phyloP scores from a whole-genome alignment of 1,140 invertebrate species.

The Rhagoletis zephyria region DNA sequence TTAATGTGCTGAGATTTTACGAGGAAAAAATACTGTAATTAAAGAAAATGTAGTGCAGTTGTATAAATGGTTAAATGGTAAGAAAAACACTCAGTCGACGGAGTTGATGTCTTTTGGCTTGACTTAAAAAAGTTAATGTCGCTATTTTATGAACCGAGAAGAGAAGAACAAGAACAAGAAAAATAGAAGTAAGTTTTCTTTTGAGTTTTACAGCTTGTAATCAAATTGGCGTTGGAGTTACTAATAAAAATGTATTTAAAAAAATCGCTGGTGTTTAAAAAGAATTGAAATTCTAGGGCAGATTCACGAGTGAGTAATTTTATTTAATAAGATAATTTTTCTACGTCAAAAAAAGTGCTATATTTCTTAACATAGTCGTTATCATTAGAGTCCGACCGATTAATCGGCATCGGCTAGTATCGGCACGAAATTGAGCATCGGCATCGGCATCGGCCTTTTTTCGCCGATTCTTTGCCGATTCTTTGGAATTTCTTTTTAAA shows the following conservation, averaged over 20 bases:
- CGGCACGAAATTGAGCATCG: too few relatives aligned
- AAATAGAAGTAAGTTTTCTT: neutral
- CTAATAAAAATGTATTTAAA: neutral
- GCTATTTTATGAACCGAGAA: conserved; percentile 6
- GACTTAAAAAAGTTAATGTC: conserved; percentile 41
- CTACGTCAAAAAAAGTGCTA: too few relatives aligned
- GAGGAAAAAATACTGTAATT: conserved; percentile 35
- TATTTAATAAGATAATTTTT: too few relatives aligned
- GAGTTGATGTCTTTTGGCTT: conserved; percentile 21
- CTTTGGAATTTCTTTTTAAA: too few relatives aligned
- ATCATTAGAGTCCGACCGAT: too few relatives aligned
- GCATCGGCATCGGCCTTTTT: too few relatives aligned
- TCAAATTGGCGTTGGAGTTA: neutral
- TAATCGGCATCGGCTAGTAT: too few relatives aligned
- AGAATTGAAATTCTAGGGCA: too few relatives aligned
- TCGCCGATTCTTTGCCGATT: too few relatives aligned
- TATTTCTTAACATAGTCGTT: too few relatives aligned
- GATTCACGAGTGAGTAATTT: too few relatives aligned
- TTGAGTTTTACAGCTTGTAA: neutral
- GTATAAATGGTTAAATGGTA: neutral
- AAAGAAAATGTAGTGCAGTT: conserved; percentile 12
- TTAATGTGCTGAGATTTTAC: conserved; percentile 50
- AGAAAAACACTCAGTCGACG: neutral
- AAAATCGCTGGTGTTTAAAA: neutral
- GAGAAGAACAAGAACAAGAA: neutral